phyloP scores from a whole-genome alignment of 1,140 invertebrate genomes.

The Pseudomyrmex cubaensis region DNA sequence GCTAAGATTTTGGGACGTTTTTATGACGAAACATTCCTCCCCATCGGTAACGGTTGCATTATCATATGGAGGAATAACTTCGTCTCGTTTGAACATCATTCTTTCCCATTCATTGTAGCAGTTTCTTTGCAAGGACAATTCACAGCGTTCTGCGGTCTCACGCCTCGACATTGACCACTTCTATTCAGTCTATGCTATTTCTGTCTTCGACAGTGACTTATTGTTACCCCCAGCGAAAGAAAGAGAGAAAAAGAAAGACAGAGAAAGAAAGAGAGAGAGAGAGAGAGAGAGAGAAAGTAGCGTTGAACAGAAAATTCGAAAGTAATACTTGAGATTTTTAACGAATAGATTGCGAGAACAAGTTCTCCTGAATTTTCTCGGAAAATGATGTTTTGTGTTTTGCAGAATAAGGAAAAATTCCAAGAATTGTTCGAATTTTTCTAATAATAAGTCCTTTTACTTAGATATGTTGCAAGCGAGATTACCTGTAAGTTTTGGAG shows the following conservation, averaged over 20 bases:
- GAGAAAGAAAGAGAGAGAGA: conserved; percentile 46
- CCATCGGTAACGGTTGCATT: conserved; percentile 31
- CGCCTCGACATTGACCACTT: conserved; percentile 72
- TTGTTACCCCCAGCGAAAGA: conserved; percentile 67
- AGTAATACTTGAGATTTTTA: too few relatives aligned
- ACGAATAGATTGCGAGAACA: too few relatives aligned
- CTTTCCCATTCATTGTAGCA: conserved; percentile 68
- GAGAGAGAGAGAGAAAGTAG: conserved; percentile 58
- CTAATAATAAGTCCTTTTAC: too few relatives aligned
- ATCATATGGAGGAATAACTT: conserved; percentile 64
- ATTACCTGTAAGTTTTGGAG: too few relatives aligned
- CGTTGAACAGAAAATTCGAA: too few relatives aligned
- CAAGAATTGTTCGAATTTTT: too few relatives aligned
- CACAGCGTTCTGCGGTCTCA: conserved; percentile 68
- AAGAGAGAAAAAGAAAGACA: conserved; percentile 15
- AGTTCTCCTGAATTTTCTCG: too few relatives aligned
- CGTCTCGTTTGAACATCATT: conserved; percentile 58
- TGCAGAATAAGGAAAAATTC: too few relatives aligned
- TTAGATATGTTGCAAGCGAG: too few relatives aligned
- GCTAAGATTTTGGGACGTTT: conserved; percentile 65
- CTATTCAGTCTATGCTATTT: conserved; percentile 70
- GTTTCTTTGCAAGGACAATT: conserved; percentile 72
- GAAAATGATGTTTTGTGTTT: too few relatives aligned
- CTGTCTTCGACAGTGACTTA: conserved; percentile 72
- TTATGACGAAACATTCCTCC: conserved; percentile 43